These are phyloP conservation scores for Herpetotheres cachinnans DNA, from an alignment of 2,113 vertebrate species.

Conservation along the genomic window DNA sequence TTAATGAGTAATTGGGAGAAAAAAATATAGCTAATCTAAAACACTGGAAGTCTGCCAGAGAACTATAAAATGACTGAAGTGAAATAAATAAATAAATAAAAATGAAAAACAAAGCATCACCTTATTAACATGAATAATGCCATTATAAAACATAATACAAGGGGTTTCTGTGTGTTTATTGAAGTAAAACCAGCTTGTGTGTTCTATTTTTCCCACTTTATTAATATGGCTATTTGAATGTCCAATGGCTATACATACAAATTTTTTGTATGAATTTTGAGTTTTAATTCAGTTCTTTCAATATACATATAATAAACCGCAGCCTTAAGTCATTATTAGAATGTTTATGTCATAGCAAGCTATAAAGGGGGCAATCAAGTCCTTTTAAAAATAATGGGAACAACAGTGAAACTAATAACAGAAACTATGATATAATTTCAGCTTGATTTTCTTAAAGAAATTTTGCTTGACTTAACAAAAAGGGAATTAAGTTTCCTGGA, in stretches of 20 bases:
- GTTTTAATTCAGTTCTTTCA: neutral
- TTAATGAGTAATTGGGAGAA: neutral
- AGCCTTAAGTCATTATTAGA: neutral
- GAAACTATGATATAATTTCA: neutral
- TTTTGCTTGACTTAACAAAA: neutral
- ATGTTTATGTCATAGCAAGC: neutral
- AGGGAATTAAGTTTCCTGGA: neutral
- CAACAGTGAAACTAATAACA: neutral
- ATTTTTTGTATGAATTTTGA: neutral
- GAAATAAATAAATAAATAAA: neutral
- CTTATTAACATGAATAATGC: neutral
- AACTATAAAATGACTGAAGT: neutral
- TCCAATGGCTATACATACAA: neutral
- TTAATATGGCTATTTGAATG: neutral
- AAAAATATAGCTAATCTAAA: neutral
- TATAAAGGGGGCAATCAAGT: neutral
- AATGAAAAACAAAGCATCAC: neutral
- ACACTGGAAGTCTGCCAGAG: neutral
- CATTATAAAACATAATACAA: neutral
- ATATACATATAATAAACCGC: neutral
- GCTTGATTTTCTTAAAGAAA: neutral
- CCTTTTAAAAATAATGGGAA: neutral
- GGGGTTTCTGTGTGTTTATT: neutral
- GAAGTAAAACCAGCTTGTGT: neutral
- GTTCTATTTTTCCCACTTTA: neutral